Conservation (phyloP, 2,888 invertebrate genomes). For the Cosmia trapezina region DNA sequence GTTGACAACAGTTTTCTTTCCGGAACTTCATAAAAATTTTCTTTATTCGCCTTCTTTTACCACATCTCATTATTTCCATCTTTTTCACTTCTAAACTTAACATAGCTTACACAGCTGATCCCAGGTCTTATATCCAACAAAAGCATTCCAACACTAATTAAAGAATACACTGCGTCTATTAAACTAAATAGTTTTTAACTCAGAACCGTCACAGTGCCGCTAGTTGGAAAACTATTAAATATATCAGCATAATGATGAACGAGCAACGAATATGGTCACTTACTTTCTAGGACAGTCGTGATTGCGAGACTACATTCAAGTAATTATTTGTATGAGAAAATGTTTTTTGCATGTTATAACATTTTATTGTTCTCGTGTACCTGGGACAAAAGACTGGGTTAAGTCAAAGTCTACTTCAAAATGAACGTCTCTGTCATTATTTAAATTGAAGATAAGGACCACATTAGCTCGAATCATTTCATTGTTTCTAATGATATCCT, state of each 20-base stretch:
- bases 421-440: conserved; percentile 50
- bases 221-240: conserved; percentile 54
- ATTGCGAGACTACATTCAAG: conserved; percentile 68
- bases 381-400: conserved; percentile 36
- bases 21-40: not conserved
- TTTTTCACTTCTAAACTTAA: conserved; percentile 12
- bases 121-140: conserved; percentile 36
- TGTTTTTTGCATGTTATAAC: conserved; percentile 60
- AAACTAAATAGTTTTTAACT: conserved; percentile 40
- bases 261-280: conserved; percentile 73
- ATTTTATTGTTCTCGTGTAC: conserved; percentile 57
- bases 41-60: not conserved
- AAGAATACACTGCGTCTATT: conserved; percentile 36
- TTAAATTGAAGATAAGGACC: conserved; percentile 53
- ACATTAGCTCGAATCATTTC: conserved; percentile 51
- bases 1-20: not conserved
- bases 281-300: conserved; percentile 77
- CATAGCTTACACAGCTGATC: conserved; percentile 8
- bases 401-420: conserved; percentile 33
- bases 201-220: conserved; percentile 21
- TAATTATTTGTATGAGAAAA: conserved; percentile 75
- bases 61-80: not conserved
- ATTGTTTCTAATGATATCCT: conserved; percentile 59
- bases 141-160: conserved; percentile 41
- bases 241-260: conserved; percentile 66